Percentiles rank a stretch among this genome's conserved stretches.
These are phyloP conservation scores for Diacarnus erythraeanus DNA, from an alignment of 37 sponge, comb jelly and placozoan genomes.

Conservation along the genomic window DNA sequence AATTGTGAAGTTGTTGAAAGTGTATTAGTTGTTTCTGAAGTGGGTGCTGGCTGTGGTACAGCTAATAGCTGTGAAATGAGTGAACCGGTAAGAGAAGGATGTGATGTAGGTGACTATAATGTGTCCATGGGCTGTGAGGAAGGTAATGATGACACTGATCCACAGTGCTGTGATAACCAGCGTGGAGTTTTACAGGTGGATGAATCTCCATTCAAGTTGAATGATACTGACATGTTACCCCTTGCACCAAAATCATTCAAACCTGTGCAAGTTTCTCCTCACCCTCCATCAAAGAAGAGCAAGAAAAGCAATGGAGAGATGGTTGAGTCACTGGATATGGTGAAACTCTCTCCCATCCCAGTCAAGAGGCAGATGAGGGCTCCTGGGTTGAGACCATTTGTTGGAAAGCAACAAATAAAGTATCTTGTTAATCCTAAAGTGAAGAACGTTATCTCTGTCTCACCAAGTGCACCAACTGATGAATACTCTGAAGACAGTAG, in stretches of 20 bases:
- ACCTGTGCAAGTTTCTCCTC: neutral
- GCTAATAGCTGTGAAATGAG: neutral
- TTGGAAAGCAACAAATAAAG: neutral
- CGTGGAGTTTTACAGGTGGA: too few relatives aligned
- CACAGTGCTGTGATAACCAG: too few relatives aligned
- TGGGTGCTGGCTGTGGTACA: neutral
- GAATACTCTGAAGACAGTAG: neutral
- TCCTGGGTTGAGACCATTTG: constrained; percentile 17
- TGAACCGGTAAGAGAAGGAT: neutral
- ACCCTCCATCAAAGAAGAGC: neutral
- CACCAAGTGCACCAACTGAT: neutral
- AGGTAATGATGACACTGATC: neutral
- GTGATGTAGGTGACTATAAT: too few relatives aligned
- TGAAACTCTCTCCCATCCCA: neutral
- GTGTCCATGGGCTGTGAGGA: neutral
- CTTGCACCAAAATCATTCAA: neutral
- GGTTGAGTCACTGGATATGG: neutral
- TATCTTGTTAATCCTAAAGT: neutral
- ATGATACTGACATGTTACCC: neutral
- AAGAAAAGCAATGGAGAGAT: neutral
- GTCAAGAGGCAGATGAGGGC: neutral
- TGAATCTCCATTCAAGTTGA: neutral
- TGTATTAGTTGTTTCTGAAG: too few relatives aligned
- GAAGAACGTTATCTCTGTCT: too few relatives aligned
- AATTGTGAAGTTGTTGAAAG: too few relatives aligned